Percentiles rank a stretch among this genome's conserved stretches.
phyloP scores from a whole-genome alignment of 1,140 invertebrate species.

The Streblospio benedicti region DNA sequence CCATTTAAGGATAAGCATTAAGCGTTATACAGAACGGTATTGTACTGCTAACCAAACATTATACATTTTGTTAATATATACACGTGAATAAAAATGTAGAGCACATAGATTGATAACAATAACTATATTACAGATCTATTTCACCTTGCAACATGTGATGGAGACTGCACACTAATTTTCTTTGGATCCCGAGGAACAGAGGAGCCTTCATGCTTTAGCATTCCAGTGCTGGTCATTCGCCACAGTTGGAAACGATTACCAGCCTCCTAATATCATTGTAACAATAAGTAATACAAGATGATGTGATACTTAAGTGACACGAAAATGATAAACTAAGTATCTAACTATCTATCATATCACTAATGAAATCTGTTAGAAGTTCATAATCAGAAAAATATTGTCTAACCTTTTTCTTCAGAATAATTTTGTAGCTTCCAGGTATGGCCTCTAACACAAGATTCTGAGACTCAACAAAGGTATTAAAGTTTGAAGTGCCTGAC shows the following conservation, averaged over 20 bases:
- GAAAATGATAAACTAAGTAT: no score
- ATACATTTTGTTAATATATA: no score
- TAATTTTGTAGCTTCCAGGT: slow-evolving; percentile 57
- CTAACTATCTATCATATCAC: no score
- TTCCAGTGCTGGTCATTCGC: slow-evolving; percentile 78
- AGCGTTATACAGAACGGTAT: no score
- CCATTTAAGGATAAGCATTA: no score
- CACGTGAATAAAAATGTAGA: no score
- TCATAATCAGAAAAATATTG: no score
- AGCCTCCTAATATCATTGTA: slow-evolving; percentile 58
- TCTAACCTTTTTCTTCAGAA: slow-evolving; percentile 62
- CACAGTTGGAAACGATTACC: slow-evolving; percentile 88
- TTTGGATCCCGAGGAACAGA: slow-evolving; percentile 52
- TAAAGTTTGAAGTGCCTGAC: background rate
- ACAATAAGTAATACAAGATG: no score
- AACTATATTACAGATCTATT: no score
- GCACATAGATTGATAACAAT: slow-evolving; percentile 4
- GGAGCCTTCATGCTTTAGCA: slow-evolving; percentile 88
- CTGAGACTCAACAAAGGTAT: slow-evolving; percentile 3
- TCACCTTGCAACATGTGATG: slow-evolving; percentile 15
- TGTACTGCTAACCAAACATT: no score
- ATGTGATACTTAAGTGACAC: no score
- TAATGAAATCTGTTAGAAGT: no score
- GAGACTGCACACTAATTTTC: slow-evolving; percentile 16
- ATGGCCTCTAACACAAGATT: slow-evolving; percentile 37